Conservation (phyloP, 1,140 invertebrate genomes). For the Aethina tumida region DNA sequence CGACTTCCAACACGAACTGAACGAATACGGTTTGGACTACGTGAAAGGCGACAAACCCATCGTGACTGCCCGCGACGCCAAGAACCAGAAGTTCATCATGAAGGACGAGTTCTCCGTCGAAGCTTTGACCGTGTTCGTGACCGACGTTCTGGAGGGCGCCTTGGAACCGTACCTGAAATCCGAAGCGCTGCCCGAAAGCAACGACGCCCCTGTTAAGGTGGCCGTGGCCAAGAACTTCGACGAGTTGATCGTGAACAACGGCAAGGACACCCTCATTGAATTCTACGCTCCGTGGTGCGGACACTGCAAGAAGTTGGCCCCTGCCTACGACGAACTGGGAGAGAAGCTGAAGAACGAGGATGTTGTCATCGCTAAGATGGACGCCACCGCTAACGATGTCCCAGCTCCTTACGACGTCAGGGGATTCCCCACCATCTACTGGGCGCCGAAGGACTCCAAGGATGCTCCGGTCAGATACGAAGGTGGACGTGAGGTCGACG, state of each 20-base stretch:
- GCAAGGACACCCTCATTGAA: constrained; percentile 90
- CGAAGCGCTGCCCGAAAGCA: constrained; percentile 81
- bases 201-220: constrained; percentile 77
- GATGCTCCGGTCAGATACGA: constrained; percentile 83
- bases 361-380: constrained; percentile 93
- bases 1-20: constrained; percentile 87
- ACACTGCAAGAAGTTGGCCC: constrained; percentile 94
- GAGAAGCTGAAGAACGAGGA: constrained; percentile 83
- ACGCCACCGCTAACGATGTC: constrained; percentile 98
- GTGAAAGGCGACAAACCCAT: constrained; percentile 84
- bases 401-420: constrained; percentile 84
- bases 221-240: constrained; percentile 97
- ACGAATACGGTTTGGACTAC: constrained; percentile 87
- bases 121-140: constrained; percentile 78
- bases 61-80: constrained; percentile 68
- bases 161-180: constrained; percentile 93
- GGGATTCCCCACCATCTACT: constrained; percentile 97
- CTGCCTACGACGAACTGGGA: constrained; percentile 89
- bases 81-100: constrained; percentile 86
- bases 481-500: constrained; percentile 87
- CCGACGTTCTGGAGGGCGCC: constrained; percentile 71
- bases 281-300: constrained; percentile 99
- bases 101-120: constrained; percentile 86
- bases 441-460: constrained; percentile 80
- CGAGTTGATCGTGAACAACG: constrained; percentile 84